Conservation (phyloP, 2,113 vertebrate genomes). For the Seriola quinqueradiata region DNA sequence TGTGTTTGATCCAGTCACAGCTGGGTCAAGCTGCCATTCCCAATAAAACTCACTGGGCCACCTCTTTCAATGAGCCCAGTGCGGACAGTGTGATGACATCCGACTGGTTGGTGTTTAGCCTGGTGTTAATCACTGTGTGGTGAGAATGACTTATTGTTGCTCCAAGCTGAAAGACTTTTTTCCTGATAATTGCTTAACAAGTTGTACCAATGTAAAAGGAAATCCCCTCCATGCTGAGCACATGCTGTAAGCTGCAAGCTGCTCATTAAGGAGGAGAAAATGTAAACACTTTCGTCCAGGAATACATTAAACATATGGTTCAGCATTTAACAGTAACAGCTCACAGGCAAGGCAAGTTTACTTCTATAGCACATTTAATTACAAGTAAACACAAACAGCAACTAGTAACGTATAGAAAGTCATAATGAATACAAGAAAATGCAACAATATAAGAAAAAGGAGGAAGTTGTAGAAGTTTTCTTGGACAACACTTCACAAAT, state of each 20-base stretch:
- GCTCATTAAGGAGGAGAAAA: neutral
- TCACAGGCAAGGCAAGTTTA: neutral
- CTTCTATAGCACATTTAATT: constrained; percentile 27
- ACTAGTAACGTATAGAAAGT: neutral
- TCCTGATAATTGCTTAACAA: neutral
- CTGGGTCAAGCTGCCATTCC: constrained; percentile 23
- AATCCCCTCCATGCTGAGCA: neutral
- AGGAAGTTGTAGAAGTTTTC: neutral
- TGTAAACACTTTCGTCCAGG: neutral
- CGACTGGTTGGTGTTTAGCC: constrained; percentile 32
- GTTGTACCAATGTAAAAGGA: neutral
- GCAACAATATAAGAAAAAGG: neutral
- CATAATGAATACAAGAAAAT: constrained; percentile 5
- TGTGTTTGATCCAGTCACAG: constrained; percentile 34
- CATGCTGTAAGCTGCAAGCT: neutral
- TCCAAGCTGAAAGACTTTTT: constrained; percentile 1
- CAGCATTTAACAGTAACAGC: neutral
- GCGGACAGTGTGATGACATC: constrained; percentile 46
- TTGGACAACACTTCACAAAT: constrained; percentile 18
- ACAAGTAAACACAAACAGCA: neutral
- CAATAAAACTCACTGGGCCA: neutral
- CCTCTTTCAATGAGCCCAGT: constrained; percentile 18
- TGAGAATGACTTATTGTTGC: constrained; percentile 55
- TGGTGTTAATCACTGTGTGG: constrained; percentile 47
- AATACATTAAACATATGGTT: neutral